Conservation (phyloP, 2,888 invertebrate genomes). For the Pyrrhia umbra region DNA sequence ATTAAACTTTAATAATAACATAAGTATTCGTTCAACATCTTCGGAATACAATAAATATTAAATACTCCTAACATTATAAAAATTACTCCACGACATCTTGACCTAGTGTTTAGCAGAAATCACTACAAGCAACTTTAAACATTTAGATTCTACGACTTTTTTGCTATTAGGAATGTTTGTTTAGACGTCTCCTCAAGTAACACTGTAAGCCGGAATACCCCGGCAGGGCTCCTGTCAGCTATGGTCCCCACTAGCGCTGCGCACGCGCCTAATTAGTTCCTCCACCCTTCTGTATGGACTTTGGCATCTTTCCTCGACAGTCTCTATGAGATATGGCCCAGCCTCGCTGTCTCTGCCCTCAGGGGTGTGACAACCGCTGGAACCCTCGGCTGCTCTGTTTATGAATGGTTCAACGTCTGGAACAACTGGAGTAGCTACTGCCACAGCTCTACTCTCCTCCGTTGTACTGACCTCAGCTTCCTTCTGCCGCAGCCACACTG, state of each 20-base stretch:
- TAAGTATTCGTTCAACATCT: conserved; percentile 18
- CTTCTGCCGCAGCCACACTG: conserved; percentile 90
- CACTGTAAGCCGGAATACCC: conserved; percentile 80
- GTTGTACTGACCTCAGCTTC: conserved; percentile 76
- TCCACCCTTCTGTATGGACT: conserved; percentile 86
- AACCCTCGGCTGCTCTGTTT: conserved; percentile 74
- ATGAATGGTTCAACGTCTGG: conserved; percentile 85
- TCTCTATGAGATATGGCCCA: conserved; percentile 83
- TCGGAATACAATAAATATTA: conserved; percentile 10
- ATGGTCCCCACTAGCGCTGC: conserved; percentile 82
- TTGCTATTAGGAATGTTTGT: conserved; percentile 54
- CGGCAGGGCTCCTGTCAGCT: conserved; percentile 88
- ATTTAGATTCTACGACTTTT: conserved; percentile 34
- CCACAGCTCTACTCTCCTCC: conserved; percentile 71
- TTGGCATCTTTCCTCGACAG: conserved; percentile 78
- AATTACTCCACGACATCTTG: conserved; percentile 14
- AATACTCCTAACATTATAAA: conserved; percentile 20
- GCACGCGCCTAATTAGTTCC: conserved; percentile 83
- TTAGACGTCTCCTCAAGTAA: conserved; percentile 48
- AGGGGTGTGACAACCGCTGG: conserved; percentile 82
- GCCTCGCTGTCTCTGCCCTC: conserved; percentile 80
- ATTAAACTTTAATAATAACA: conserved; percentile 9
- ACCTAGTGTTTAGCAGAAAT: conserved; percentile 25
- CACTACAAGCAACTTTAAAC: conserved; percentile 40
- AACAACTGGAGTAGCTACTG: conserved; percentile 62